Evolutionary conservation across 2,888 invertebrate genomes (phyloP).

Genomic region (Automeris io): DNA sequence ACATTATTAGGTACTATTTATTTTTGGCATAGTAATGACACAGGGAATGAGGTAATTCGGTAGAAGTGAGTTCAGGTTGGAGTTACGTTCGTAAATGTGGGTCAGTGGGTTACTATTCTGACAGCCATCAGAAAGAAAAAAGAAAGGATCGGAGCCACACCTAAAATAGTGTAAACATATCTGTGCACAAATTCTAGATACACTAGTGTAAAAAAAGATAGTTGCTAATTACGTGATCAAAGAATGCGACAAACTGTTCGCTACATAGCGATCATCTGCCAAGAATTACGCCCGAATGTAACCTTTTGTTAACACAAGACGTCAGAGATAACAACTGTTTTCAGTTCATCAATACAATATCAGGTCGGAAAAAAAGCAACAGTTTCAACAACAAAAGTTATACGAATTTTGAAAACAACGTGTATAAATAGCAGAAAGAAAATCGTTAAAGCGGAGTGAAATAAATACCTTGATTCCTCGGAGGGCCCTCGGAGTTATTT

Average conservation of each 20-base stretch:
- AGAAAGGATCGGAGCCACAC: conserved; percentile 10
- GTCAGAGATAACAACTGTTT: conserved; percentile 5
- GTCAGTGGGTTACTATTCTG: conserved; percentile 29
- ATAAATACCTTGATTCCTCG: neutral
- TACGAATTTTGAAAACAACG: neutral
- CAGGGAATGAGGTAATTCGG: conserved; percentile 13
- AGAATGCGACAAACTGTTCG: conserved; percentile 1
- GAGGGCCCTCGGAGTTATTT: neutral
- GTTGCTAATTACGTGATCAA: neutral
- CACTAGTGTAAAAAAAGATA: neutral
- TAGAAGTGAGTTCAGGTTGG: conserved; percentile 17
- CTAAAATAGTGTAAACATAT: conserved; percentile 3
- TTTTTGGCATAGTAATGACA: conserved; percentile 1
- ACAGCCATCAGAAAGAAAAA: no score
- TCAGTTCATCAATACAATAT: conserved; percentile 5
- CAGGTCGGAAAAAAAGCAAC: neutral
- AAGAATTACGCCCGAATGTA: neutral
- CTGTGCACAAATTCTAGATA: neutral
- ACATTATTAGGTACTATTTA: no score
- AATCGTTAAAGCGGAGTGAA: neutral
- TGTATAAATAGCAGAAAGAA: neutral
- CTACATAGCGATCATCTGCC: neutral
- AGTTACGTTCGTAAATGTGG: conserved; percentile 25
- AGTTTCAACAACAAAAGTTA: neutral
- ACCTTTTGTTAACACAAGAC: conserved; percentile 4